Evolutionary conservation across 53 echinoderm and acorn worm species (phyloP), one percentile per base, ranked within the genome.

Genomic region (Apostichopus leukothele): DNA sequence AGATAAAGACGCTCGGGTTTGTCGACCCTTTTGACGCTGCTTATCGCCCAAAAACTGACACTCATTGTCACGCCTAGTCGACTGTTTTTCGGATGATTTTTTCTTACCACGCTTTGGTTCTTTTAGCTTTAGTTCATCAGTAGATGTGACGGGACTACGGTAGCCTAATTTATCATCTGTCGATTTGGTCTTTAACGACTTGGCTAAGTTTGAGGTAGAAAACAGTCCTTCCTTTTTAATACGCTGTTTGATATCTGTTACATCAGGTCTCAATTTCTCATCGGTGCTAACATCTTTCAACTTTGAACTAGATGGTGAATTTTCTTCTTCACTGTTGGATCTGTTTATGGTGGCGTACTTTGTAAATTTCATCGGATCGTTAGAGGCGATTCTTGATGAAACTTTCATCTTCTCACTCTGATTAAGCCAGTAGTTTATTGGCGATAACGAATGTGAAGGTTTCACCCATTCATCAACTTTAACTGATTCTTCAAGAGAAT

Each of bases 401-500:
- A 81, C 59, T 22, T 60, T 81, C 3, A 54, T 20, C 4, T 81
- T 81, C 81, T 81, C 81, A 9, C n/a, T 53, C 20, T 81, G 81
- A 23, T 59, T 81, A 4, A 19, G 7, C 22, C 81, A 59, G 12
- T 81, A 81, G 1, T 54, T 52, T 55, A 81, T 55, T 7, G 71
- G 71, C 6, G 71, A 71, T 71, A 18, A 19, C 18, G 71, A 71
- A 71, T 71, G 71, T 18, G 71, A 19, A 18, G 18, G 5, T 63
- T 11, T 18, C 71, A n/a, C 6, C 14, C 71, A 71, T 6, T n/a
- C 71, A 71, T 71, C 71, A 6, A 6, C 20, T 5, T 3, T 71
- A 14, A 16, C 18, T 71, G 18, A 3, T 0, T 19, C 20, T 2
- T 18, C 18, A 6, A n/a, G 21, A 6, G 71, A 71, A 71, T 6